A percentile compares a stretch with the other conserved stretches of the same genome.
Evolutionary conservation across 2,113 vertebrate genomes (phyloP).

Genomic region (Entomyzon cyanotis): DNA sequence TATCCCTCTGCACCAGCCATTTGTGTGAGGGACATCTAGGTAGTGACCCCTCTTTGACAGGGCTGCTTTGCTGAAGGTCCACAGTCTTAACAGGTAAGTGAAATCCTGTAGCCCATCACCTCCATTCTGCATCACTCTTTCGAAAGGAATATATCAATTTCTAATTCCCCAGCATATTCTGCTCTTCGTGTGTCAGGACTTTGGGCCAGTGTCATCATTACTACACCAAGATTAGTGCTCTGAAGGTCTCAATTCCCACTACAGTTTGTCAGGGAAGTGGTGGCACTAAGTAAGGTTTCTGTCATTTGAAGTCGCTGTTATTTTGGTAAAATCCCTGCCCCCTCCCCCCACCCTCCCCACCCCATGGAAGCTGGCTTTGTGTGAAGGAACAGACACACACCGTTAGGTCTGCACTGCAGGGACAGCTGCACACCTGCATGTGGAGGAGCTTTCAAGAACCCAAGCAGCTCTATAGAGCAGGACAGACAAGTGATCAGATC

Average conservation of each 20-base stretch:
- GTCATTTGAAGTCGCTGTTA: background rate
- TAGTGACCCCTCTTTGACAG: background rate
- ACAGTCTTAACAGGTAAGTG: background rate
- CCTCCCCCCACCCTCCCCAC: no score
- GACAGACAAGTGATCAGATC: background rate
- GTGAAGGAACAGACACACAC: background rate
- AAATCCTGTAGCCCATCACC: background rate
- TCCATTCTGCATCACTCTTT: background rate
- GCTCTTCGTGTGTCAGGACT: background rate
- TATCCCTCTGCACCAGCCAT: background rate
- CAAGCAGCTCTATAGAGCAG: background rate
- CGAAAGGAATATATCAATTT: background rate
- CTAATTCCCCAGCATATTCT: background rate
- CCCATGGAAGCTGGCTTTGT: rapidly evolving
- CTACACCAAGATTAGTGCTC: background rate
- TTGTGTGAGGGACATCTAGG: background rate
- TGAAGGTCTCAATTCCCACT: background rate
- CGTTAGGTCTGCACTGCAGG: background rate
- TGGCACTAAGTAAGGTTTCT: background rate
- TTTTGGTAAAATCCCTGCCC: rapidly evolving
- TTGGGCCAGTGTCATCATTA: background rate
- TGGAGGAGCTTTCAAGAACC: background rate
- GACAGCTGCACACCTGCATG: rapidly evolving
- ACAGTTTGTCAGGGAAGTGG: background rate
- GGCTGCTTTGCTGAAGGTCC: background rate